Conservation (phyloP, 2,888 invertebrate genomes). For the Noctua fimbriata region DNA sequence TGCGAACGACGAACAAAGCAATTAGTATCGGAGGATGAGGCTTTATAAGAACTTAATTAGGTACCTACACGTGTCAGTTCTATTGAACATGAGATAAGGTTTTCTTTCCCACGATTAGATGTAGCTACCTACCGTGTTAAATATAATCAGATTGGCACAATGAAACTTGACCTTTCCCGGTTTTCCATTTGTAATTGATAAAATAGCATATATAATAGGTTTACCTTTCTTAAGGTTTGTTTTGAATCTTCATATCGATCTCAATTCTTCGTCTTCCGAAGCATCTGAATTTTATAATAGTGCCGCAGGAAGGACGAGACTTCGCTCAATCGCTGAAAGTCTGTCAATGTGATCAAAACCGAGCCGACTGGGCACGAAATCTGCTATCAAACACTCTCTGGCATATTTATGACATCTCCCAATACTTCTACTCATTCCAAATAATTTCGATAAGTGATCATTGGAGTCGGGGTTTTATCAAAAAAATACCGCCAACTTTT, state of each 20-base stretch:
- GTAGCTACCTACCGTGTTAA: neutral
- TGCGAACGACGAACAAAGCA: constrained; percentile 3
- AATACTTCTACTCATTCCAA: neutral
- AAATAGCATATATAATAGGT: neutral
- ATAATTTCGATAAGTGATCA: no score
- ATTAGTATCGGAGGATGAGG: neutral
- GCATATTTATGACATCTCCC: neutral
- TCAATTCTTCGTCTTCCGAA: neutral
- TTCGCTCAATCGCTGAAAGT: neutral
- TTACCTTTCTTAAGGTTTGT: neutral
- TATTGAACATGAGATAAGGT: neutral
- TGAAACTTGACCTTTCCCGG: neutral
- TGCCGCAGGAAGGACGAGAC: neutral
- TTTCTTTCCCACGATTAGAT: neutral
- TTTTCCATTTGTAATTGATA: neutral
- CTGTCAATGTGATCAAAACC: neutral
- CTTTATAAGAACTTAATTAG: neutral
- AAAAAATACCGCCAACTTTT: no score
- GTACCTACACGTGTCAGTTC: neutral
- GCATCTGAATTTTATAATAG: neutral
- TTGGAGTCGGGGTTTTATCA: no score
- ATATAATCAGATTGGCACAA: neutral
- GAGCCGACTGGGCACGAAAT: neutral
- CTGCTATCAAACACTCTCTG: neutral
- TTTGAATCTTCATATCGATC: neutral